These are phyloP conservation scores for Seriola rivoliana DNA, from an alignment of 2,113 vertebrate genomes.

Conservation along the genomic window DNA sequence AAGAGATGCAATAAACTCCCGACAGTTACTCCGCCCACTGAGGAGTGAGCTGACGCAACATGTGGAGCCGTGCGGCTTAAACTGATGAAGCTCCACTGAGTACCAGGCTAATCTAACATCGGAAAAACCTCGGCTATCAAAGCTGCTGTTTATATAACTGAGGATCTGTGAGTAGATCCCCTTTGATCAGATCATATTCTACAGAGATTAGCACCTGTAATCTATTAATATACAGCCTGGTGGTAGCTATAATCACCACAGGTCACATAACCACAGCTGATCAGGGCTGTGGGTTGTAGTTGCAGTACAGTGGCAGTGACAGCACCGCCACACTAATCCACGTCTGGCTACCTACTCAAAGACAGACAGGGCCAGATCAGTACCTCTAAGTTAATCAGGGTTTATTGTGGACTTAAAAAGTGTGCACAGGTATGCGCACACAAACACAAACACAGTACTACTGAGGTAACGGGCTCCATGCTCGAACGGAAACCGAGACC, in stretches of 20 bases:
- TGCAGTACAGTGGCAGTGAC: neutral
- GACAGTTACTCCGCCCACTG: neutral
- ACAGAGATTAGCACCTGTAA: slow-evolving; percentile 45
- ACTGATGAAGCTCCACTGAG: neutral
- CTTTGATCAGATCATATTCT: slow-evolving; percentile 10
- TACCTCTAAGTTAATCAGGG: slow-evolving; percentile 14
- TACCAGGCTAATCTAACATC: neutral
- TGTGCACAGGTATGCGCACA: neutral
- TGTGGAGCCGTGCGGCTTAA: neutral
- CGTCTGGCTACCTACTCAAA: slow-evolving; percentile 16
- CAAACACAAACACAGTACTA: neutral
- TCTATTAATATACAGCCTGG: slow-evolving; percentile 22
- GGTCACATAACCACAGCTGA: neutral
- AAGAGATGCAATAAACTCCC: neutral
- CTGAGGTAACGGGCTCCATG: neutral
- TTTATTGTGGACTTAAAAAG: slow-evolving; percentile 10
- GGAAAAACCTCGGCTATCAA: neutral
- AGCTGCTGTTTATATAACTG: slow-evolving; percentile 5
- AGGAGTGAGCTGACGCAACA: neutral
- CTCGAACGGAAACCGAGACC: neutral
- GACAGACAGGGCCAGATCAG: neutral
- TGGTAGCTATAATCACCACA: neutral
- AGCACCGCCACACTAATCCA: slow-evolving; percentile 19
- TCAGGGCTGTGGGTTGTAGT: neutral
- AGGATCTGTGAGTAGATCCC: neutral